Evolutionary conservation across 1,140 invertebrate species (phyloP), one percentile per base, ranked within the genome.

Genomic region (Lordiphosa mommai): DNA sequence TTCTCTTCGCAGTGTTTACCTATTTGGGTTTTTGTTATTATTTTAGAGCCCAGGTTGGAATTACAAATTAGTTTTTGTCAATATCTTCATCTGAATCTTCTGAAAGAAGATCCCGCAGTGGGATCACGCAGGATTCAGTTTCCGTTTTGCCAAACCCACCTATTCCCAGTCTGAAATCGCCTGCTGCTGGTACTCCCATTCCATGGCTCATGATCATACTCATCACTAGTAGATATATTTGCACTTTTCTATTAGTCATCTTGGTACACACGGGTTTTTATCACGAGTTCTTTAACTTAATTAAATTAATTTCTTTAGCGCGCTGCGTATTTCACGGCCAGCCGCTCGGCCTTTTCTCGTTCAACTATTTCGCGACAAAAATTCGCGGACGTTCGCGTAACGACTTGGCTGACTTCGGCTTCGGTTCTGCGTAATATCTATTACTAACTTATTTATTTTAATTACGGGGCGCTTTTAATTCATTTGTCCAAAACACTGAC

Each of bases 381-480:
- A 53, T 64, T 68, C 40, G 61, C 34, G 49, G 37, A 37, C 50
- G 60, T 49, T 36, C n/a, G 51, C 33, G 20, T 33, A 27, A 38
- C 34, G 33, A 32, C 3, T 48, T 50, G 43, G 29, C 51, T 32
- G 34, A 29, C 34, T 34, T 66, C 46, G 65, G 34, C 32, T 41
- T 49, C 33, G 41, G 66, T 61, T 68, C 76, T 67, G 60, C 46
- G 59, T 76, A 84, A 76, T 84, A 84, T 72, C 60, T 85, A 84
- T 77, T 84, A 77, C 76, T 68, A 84, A 77, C 59, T 84, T 84
- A 72, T 84, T 58, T 84, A 72, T 84, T 72, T 84, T 72, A 84
- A 77, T 84, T 72, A 72, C 66, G 79, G 53, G 63, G 59, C 48
- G 79, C 72, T 79, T 82, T 79, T 84, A 84, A 84, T 61, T 61